Base-by-base conservation (phyloP, 2,888 invertebrate species). In the Volucella inflata region DNA sequence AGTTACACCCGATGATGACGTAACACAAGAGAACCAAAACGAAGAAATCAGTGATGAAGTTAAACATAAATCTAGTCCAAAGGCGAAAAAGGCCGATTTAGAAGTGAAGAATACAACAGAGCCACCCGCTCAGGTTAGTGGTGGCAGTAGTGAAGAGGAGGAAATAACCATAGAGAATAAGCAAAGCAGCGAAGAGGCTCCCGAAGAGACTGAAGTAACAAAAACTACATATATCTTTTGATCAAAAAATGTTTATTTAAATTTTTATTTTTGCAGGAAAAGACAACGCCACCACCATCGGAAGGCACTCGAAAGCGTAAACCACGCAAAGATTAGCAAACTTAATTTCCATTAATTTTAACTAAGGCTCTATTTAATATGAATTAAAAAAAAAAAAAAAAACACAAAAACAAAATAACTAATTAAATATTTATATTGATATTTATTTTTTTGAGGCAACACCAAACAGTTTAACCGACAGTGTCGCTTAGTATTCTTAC, bases 1-100 rank as follows among this genome's bases (percentile, higher is more conserved):
- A 59, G 90, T 93, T 38, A 93, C 93, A 57, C 94, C 94, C 85
- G 96, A 96, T 89, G 90, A 90, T 78, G 89, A 89, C n/a, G 74
- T 74, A 64, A 88, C 88, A 48, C 87, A 87, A 21, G 79, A 89
- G 30, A 44, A 71, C 74, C 74, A 84, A 60, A 77, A 48, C 60
- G 79, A 64, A 88, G 87, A 67, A 62, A 40, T 67, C 65, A 85
- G 40, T 55, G 88, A 83, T 85, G 87, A 88, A 71, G 84, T 55
- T 44, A 76, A 83, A 64, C 83, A 89, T 84, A 80, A 87, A 74
- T 89, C 89, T 89, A 91, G 91, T 90, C 90, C 90, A 87, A 92
- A 90, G 87, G 89, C 88, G 78, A 90, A 90, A 89, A 92, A 92
- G 90, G 91, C 92, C 89, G 92, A 92, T 90, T 91, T 92, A 90